A percentile compares a stretch with the other conserved stretches of the same genome.
phyloP scores from a whole-genome alignment of 2,797 vertebrate genomes.

The Pyrocephalus nanus region DNA sequence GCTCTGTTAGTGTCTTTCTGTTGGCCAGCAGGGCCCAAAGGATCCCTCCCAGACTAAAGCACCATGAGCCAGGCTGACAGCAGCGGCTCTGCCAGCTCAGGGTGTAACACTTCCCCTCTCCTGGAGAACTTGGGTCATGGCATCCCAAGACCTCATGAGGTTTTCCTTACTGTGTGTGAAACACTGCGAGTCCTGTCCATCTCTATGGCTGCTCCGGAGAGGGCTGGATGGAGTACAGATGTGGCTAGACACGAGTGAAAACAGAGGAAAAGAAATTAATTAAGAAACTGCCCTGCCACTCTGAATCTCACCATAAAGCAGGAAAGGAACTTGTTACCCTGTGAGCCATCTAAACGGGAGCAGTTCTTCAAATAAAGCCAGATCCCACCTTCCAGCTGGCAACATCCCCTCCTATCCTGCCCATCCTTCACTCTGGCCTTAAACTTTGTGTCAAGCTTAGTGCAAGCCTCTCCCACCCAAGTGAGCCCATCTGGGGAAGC shows the following conservation, averaged over 20 bases:
- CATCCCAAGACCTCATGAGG: fast-evolving
- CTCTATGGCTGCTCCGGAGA: neutral
- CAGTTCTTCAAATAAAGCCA: neutral
- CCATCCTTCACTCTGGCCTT: neutral
- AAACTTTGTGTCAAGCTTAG: neutral
- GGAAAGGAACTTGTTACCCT: neutral
- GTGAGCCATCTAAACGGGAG: neutral
- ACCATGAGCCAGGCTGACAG: neutral
- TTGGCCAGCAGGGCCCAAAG: fast-evolving
- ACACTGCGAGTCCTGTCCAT: neutral
- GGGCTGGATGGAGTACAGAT: neutral
- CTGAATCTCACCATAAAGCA: neutral
- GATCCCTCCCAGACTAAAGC: neutral
- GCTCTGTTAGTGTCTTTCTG: neutral
- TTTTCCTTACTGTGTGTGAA: neutral
- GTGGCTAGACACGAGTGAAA: neutral
- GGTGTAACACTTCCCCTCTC: neutral
- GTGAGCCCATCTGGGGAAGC: fast-evolving
- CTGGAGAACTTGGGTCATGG: fast-evolving
- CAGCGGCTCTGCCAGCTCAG: fast-evolving
- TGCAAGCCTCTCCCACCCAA: neutral
- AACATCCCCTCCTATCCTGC: fast-evolving
- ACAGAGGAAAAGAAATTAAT: fast-evolving
- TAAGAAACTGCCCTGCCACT: neutral
- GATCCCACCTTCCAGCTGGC: neutral